Conservation (phyloP, 2,888 invertebrate genomes). For the Blastobasis adustella region DNA sequence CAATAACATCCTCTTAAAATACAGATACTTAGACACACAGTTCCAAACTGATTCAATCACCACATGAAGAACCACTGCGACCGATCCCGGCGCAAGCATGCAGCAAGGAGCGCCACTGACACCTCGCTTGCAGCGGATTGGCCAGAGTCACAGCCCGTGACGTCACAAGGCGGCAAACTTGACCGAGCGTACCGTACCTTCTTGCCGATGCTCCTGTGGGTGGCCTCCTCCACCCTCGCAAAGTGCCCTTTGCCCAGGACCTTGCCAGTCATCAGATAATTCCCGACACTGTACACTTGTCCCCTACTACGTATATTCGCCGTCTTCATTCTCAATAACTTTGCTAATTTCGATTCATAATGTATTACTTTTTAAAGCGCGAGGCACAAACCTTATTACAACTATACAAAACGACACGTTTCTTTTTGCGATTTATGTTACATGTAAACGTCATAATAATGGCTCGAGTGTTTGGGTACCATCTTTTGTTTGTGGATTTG, state of each 20-base stretch:
- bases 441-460: conserved; percentile 51
- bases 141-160: not conserved
- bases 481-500: conserved; percentile 59
- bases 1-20: no score
- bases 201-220: conserved; percentile 78
- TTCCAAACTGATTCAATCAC: no score
- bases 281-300: conserved; percentile 78
- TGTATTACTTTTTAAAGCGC: conserved; percentile 19
- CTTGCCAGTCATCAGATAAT: conserved; percentile 81
- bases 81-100: no score
- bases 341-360: conserved; percentile 49
- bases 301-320: conserved; percentile 46
- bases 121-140: no score
- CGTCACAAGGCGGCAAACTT: not conserved
- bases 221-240: conserved; percentile 83
- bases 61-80: no score
- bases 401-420: conserved; percentile 16
- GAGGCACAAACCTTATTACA: conserved; percentile 13
- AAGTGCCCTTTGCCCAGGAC: conserved; percentile 85
- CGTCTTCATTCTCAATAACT: conserved; percentile 35
- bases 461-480: conserved; percentile 28
- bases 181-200: conserved; percentile 64
- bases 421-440: conserved; percentile 30
- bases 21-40: no score
- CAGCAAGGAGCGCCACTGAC: no score